phyloP scores from a whole-genome alignment of 2,113 vertebrate species.

The Ophiodon elongatus region DNA sequence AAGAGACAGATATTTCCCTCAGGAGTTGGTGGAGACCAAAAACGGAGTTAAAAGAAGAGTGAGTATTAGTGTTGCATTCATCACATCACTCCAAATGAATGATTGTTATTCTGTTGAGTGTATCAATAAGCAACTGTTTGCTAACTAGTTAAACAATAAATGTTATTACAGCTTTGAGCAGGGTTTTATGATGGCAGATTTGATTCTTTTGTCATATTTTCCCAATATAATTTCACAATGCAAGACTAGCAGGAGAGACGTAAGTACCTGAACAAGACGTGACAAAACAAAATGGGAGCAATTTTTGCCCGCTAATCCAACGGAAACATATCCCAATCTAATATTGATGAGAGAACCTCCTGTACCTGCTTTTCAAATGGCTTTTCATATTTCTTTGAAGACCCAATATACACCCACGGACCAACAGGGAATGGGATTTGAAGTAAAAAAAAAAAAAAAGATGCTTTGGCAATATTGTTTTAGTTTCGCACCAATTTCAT shows the following conservation, averaged over 20 bases:
- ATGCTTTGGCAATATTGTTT: conserved; percentile 10
- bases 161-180: not conserved
- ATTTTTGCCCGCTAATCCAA: not conserved
- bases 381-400: not conserved
- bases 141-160: not conserved
- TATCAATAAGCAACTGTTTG: not conserved
- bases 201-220: not conserved
- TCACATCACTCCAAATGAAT: not conserved
- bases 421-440: not conserved
- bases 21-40: not conserved
- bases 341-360: not conserved
- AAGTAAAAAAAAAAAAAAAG: not conserved
- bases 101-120: not conserved
- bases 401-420: not conserved
- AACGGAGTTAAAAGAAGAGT: not conserved
- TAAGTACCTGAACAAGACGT: not conserved
- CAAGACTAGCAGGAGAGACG: not conserved
- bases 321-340: not conserved
- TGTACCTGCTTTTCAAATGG: not conserved
- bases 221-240: not conserved
- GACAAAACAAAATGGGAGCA: not conserved
- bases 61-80: not conserved
- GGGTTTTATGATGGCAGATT: not conserved
- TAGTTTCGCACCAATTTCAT: conserved; percentile 15
- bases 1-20: not conserved